These are phyloP conservation scores for Enteromius afrohamiltoni DNA, from an alignment of 2,797 vertebrate genomes.

Conservation along the genomic window DNA sequence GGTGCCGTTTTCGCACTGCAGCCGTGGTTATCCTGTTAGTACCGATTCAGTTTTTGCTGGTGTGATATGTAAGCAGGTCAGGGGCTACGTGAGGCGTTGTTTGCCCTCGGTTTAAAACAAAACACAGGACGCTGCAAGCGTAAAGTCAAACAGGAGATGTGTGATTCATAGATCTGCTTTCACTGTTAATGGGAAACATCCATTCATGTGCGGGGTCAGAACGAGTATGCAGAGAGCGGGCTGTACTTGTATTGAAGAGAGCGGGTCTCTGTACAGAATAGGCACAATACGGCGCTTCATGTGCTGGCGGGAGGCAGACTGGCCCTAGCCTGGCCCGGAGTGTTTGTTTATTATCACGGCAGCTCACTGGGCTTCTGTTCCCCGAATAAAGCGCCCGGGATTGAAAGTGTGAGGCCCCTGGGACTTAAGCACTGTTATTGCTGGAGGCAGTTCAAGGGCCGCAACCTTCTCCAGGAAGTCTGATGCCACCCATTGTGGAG, in stretches of 20 bases:
- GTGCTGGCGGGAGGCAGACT: slow-evolving; percentile 52
- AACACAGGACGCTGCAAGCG: slow-evolving; percentile 35
- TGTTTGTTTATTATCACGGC: slow-evolving; percentile 65
- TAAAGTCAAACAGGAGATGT: slow-evolving; percentile 40
- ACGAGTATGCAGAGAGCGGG: slow-evolving; percentile 19
- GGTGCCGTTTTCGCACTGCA: slow-evolving; percentile 37
- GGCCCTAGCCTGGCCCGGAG: slow-evolving; percentile 56
- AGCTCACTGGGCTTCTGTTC: slow-evolving; percentile 63
- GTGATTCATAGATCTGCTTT: slow-evolving; percentile 44
- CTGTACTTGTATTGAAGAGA: slow-evolving; percentile 37
- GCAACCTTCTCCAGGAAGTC: slow-evolving; percentile 56
- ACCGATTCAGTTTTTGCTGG: slow-evolving; percentile 29
- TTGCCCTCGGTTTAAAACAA: slow-evolving; percentile 33
- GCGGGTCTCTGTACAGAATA: slow-evolving; percentile 43
- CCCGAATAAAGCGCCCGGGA: slow-evolving; percentile 54
- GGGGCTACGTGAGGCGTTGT: neutral
- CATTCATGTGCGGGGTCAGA: slow-evolving; percentile 31
- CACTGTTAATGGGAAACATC: slow-evolving; percentile 55
- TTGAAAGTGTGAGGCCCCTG: slow-evolving; percentile 61
- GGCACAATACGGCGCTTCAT: slow-evolving; percentile 61
- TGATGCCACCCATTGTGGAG: slow-evolving; percentile 65
- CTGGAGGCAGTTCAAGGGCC: slow-evolving; percentile 63
- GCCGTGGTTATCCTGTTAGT: slow-evolving; percentile 46
- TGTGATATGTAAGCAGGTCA: slow-evolving; percentile 28
- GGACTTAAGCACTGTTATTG: slow-evolving; percentile 60